A percentile compares a stretch with the other conserved stretches of the same genome.
Conservation (phyloP, 2,797 vertebrate genomes). For the Neostethus bicornis region DNA sequence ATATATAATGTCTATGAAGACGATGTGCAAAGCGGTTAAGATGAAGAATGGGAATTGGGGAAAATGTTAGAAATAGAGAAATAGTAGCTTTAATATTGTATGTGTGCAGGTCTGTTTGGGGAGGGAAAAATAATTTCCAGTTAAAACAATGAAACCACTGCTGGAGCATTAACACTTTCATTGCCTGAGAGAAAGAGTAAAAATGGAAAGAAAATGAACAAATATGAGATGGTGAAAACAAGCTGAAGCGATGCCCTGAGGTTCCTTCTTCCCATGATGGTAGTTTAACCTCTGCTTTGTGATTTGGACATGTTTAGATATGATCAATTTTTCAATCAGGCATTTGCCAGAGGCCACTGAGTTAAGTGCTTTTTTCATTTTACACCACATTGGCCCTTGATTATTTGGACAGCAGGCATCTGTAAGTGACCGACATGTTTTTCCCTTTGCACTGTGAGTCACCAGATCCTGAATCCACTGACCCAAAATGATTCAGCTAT, state of each 20-base stretch:
- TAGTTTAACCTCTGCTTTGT: constrained; percentile 45
- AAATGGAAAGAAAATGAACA: not conserved
- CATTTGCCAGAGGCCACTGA: constrained; percentile 48
- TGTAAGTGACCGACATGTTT: constrained; percentile 18
- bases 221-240: constrained; percentile 7
- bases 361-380: constrained; percentile 53
- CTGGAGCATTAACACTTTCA: constrained; percentile 12
- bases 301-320: constrained; percentile 48
- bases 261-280: constrained; percentile 38
- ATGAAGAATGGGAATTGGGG: constrained; percentile 10
- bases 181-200: constrained; percentile 17
- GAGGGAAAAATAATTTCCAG: constrained; percentile 15
- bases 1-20: constrained; percentile 1
- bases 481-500: constrained; percentile 53
- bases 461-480: constrained; percentile 43
- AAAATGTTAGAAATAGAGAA: constrained; percentile 15
- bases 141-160: constrained; percentile 37
- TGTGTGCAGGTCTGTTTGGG: constrained; percentile 61
- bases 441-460: constrained; percentile 35
- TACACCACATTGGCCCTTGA: constrained; percentile 8
- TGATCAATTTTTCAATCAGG: constrained; percentile 38
- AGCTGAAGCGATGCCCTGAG: constrained; percentile 25
- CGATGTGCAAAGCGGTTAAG: not conserved
- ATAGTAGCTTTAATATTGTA: constrained; percentile 55
- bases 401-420: constrained; percentile 10